A percentile compares a stretch with the other conserved stretches of the same genome.
Evolutionary conservation across 2,797 vertebrate genomes (phyloP).

Genomic region (Heteromormyrus szaboi): DNA sequence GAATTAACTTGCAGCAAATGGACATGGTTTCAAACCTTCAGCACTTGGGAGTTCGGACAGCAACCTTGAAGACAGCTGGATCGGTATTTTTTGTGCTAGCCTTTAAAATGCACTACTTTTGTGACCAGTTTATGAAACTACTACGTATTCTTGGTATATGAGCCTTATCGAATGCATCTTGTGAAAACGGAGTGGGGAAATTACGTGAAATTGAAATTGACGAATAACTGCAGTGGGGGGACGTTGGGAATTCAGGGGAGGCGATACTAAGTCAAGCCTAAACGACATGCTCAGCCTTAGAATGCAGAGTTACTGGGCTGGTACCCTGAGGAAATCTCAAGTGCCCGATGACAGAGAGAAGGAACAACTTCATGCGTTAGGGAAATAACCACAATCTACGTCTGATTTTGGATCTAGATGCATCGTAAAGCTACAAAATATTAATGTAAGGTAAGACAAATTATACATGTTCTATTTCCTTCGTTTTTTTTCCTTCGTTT

Average conservation of each 20-base stretch:
- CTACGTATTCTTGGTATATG: neutral
- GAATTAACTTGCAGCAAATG: neutral
- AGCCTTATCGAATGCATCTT: neutral
- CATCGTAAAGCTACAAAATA: neutral
- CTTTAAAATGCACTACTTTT: neutral
- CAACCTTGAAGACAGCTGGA: conserved; percentile 9
- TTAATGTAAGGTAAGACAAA: conserved; percentile 6
- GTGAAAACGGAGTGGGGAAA: neutral
- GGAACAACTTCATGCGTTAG: neutral
- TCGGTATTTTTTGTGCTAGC: neutral
- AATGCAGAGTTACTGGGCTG: neutral
- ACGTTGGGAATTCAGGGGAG: neutral
- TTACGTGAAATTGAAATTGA: neutral
- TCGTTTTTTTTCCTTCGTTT: neutral
- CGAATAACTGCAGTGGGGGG: neutral
- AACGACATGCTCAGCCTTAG: neutral
- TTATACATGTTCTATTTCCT: neutral
- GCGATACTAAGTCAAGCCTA: neutral
- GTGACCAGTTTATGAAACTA: neutral
- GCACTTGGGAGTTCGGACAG: conserved; percentile 23
- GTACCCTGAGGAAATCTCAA: neutral
- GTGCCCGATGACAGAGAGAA: neutral
- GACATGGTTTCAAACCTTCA: conserved; percentile 17
- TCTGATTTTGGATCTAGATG: neutral
- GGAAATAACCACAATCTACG: neutral